These are phyloP conservation scores for Cryptoleucopteryx plumbea DNA, from an alignment of 2,113 vertebrate genomes.

Conservation along the genomic window DNA sequence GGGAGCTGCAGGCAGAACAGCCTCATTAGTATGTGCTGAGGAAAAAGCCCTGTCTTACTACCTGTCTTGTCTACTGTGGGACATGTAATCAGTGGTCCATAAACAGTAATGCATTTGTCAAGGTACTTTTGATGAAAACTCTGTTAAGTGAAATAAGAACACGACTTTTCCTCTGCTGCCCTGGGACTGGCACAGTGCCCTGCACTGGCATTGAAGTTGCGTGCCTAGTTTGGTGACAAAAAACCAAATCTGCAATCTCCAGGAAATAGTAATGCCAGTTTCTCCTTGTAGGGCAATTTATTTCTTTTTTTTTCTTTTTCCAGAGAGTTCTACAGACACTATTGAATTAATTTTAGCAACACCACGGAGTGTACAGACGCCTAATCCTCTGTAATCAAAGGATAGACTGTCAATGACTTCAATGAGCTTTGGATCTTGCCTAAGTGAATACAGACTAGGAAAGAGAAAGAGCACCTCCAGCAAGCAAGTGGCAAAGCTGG, in stretches of 20 bases:
- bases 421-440: not conserved
- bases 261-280: not conserved
- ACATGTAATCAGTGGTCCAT: not conserved
- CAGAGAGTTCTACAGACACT: not conserved
- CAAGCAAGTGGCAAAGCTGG: not conserved
- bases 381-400: not conserved
- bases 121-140: not conserved
- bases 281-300: not conserved
- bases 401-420: not conserved
- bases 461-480: not conserved
- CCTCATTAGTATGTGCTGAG: not conserved
- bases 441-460: not conserved
- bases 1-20: not conserved
- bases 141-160: not conserved
- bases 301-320: not conserved
- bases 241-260: not conserved
- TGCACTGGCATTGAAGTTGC: not conserved
- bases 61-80: not conserved
- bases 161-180: not conserved
- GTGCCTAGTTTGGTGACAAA: not conserved
- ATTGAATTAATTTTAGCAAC: not conserved
- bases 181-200: not conserved
- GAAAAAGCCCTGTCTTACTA: not conserved
- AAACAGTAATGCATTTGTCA: not conserved
- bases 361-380: not conserved